Percentiles rank a stretch among this genome's conserved stretches.
phyloP scores from a whole-genome alignment of 2,888 invertebrate genomes.

The Octonoba sinensis region DNA sequence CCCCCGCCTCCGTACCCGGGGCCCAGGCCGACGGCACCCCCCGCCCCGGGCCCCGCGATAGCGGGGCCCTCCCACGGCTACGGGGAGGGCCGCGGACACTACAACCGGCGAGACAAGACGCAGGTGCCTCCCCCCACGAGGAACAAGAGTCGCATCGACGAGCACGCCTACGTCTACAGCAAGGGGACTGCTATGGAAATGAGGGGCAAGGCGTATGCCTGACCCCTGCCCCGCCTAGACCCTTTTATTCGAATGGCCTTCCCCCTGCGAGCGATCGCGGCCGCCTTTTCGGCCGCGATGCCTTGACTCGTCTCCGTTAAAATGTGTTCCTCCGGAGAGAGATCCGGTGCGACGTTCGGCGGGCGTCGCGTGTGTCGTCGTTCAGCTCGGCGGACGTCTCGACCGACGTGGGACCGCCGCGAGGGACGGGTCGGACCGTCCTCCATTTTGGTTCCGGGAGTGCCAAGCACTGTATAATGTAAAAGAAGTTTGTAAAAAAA shows the following conservation, averaged over 20 bases:
- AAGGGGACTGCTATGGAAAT: slow-evolving; percentile 79
- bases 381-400: too few relatives aligned
- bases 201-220: slow-evolving; percentile 74
- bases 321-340: too few relatives aligned
- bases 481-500: too few relatives aligned
- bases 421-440: too few relatives aligned
- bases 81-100: slow-evolving; percentile 81
- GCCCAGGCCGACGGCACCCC: slow-evolving; percentile 68
- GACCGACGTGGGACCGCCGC: too few relatives aligned
- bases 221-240: slow-evolving; percentile 47
- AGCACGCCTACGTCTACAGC: slow-evolving; percentile 81
- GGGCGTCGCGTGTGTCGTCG: too few relatives aligned
- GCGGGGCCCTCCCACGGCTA: slow-evolving; percentile 79
- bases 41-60: slow-evolving; percentile 68
- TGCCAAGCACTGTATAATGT: too few relatives aligned
- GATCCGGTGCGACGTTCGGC: too few relatives aligned
- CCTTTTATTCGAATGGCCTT: slow-evolving; percentile 49
- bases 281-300: background rate
- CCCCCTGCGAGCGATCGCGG: too few relatives aligned
- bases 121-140: slow-evolving; percentile 74
- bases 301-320: too few relatives aligned
- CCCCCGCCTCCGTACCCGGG: slow-evolving; percentile 69
- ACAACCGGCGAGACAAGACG: slow-evolving; percentile 71
- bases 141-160: slow-evolving; percentile 74
- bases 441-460: too few relatives aligned